Conservation (phyloP, 2,797 vertebrate species). For the Orientallactaga sibirica region DNA sequence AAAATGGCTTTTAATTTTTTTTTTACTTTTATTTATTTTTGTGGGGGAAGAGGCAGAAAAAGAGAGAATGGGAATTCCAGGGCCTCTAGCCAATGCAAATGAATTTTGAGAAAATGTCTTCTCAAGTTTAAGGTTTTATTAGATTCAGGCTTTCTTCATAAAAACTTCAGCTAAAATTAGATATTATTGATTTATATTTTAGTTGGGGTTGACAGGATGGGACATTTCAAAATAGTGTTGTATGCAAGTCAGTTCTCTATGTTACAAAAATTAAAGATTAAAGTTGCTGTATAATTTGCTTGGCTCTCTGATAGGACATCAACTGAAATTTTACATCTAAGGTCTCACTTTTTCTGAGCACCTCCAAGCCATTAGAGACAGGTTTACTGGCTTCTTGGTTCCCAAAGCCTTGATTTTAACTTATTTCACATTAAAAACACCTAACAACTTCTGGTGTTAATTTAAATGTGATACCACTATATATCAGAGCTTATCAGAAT, state of each 20-base stretch:
- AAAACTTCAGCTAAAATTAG: background rate
- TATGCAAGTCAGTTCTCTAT: background rate
- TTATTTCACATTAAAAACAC: background rate
- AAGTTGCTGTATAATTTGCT: background rate
- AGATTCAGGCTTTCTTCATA: background rate
- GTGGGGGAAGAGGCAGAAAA: no score
- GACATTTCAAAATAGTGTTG: constrained; percentile 5
- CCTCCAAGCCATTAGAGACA: background rate
- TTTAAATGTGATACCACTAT: no score
- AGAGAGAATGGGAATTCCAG: no score
- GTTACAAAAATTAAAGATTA: background rate
- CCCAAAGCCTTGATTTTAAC: background rate
- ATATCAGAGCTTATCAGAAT: no score
- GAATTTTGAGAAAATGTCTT: background rate
- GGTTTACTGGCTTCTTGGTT: background rate
- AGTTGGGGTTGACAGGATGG: background rate
- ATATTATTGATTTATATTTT: constrained; percentile 11
- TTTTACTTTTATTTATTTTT: no score
- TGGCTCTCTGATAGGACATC: background rate
- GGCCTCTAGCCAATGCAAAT: no score
- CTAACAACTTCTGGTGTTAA: no score
- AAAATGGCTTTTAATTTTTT: background rate
- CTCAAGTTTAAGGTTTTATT: background rate
- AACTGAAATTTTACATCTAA: background rate
- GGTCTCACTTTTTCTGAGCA: background rate